Base-by-base conservation (phyloP, 2,113 vertebrate species). In the Microcebus griseorufus region DNA sequence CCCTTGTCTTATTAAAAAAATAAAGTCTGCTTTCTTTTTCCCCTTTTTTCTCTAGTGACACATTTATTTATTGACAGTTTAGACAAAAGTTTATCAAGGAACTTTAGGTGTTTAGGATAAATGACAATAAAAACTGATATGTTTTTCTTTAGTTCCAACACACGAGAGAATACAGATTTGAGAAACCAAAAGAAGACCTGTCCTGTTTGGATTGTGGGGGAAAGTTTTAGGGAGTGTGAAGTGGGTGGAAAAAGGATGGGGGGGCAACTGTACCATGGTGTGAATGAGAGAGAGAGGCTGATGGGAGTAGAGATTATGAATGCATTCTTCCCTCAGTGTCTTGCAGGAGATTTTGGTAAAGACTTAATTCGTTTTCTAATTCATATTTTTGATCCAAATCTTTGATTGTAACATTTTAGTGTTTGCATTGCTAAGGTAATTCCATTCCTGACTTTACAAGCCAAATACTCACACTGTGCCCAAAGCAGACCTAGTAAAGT, bases 1-100 rank as follows among this genome's bases (percentile, higher is more conserved):
- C 25, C 45, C 70, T 81, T 90, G 96, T 80, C 62, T 85, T 95
- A 94, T 73, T 58, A 70, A 94, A 51, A 51, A 95, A n/a, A 82
- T 72, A 84, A 96, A 95, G 2, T 58, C 64, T 60, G 22, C 27
- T 34, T 72, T 90, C 42, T 67, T 84, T 60, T 81, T 25, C 85
- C 55, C 22, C 55, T 29, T 48, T 67, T 62, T n/a, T 42, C 51
- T 86, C 2, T 42, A 58, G 25, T 88, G 37, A 79, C 2, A 69
- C 5, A 51, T 12, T 48, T n/a, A 79, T 90, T 93, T 82, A 62
- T 65, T 85, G 72, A 88, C 22, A 84, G 27, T 62, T 83, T 55
- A 22, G 87, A 48, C 8, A 80, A 79, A 42, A 65, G 83, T 48
- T 65, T 75, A 75, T 62, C 37, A 29, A 90, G 67, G 7, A 80